Evolutionary conservation across 2,888 invertebrate species (phyloP).

Genomic region (Pseudeuparius sepicola): DNA sequence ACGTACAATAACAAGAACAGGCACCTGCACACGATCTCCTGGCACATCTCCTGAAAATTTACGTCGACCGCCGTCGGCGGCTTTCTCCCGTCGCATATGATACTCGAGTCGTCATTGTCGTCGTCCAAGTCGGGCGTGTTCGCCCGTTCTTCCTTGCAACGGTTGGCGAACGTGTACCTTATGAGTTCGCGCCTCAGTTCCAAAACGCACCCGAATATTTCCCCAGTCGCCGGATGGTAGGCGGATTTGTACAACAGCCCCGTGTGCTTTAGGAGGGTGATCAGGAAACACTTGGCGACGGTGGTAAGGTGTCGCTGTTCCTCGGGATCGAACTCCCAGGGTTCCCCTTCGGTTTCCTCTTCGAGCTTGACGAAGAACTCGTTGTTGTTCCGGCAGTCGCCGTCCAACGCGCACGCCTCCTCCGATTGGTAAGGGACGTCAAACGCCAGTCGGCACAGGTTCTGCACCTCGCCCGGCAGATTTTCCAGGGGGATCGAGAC

Average conservation of each 20-base stretch:
- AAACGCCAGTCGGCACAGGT: slow-evolving; percentile 30
- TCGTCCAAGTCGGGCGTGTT: slow-evolving; percentile 21
- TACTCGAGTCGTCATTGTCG: slow-evolving; percentile 16
- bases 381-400: slow-evolving; percentile 22
- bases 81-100: slow-evolving; percentile 20
- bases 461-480: slow-evolving; percentile 27
- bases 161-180: too few relatives aligned
- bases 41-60: too few relatives aligned
- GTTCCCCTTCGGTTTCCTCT: slow-evolving; percentile 37
- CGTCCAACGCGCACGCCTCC: slow-evolving; percentile 32
- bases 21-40: slow-evolving; percentile 39
- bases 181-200: too few relatives aligned
- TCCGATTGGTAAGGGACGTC: slow-evolving; percentile 34
- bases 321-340: slow-evolving; percentile 44
- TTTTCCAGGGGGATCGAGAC: slow-evolving; percentile 23
- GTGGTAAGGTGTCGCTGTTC: slow-evolving; percentile 40
- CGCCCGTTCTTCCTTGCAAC: too few relatives aligned
- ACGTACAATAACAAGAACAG: slow-evolving; percentile 43
- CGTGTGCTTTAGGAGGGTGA: slow-evolving; percentile 45
- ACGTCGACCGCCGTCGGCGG: slow-evolving; percentile 16
- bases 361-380: slow-evolving; percentile 36
- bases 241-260: slow-evolving; percentile 37
- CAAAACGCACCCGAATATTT: too few relatives aligned
- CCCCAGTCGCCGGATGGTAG: slow-evolving; percentile 8
- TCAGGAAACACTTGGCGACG: slow-evolving; percentile 41